Evolutionary conservation across 2,113 vertebrate genomes (phyloP).

Genomic region (Hemiscyllium ocellatum): DNA sequence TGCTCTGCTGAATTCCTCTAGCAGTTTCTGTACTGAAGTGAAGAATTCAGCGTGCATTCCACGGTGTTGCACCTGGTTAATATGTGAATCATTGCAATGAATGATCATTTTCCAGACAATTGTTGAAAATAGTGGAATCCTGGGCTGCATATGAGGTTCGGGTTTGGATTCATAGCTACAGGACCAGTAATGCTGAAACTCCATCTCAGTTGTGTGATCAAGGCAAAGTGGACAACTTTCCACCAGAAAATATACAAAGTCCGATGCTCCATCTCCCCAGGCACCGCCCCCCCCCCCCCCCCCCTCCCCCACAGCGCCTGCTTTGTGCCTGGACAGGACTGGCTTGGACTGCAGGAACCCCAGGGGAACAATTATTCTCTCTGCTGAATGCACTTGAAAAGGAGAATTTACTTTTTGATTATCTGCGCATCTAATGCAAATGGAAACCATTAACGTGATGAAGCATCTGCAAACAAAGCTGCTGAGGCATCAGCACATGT

Average conservation of each 20-base stretch:
- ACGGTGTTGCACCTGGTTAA: not conserved
- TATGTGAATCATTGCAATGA: not conserved
- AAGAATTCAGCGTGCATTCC: not conserved
- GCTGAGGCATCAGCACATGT: not conserved
- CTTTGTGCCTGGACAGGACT: not conserved
- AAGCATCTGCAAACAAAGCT: not conserved
- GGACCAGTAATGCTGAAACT: not conserved
- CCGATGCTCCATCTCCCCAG: not conserved
- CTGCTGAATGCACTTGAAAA: not conserved
- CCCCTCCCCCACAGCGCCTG: not conserved
- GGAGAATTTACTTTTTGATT: not conserved
- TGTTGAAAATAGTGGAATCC: not conserved
- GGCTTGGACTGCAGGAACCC: not conserved
- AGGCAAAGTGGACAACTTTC: not conserved
- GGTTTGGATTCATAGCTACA: not conserved
- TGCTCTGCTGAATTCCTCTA: too few relatives aligned
- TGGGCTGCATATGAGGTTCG: not conserved
- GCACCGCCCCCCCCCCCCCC: too few relatives aligned
- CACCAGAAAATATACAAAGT: not conserved
- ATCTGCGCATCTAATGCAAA: too few relatives aligned
- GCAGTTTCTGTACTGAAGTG: too few relatives aligned
- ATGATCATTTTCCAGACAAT: not conserved
- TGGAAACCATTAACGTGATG: not conserved
- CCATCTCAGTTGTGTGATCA: not conserved
- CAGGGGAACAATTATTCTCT: not conserved